A percentile compares a stretch with the other conserved stretches of the same genome.
Conservation (phyloP, 1,140 invertebrate genomes). For the Lepidurus packardi region DNA sequence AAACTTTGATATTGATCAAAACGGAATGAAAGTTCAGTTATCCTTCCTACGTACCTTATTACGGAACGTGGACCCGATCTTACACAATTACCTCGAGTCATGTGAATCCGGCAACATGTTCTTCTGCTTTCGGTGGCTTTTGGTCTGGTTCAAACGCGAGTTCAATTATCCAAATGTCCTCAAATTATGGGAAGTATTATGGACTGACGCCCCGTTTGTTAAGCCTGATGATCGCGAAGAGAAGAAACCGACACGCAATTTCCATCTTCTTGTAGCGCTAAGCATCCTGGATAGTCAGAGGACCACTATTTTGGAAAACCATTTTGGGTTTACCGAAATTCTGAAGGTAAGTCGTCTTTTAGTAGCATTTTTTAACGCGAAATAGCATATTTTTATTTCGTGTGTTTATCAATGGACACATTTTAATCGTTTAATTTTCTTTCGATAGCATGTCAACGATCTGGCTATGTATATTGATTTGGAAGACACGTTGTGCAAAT, state of each 20-base stretch:
- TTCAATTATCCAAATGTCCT: conserved; percentile 67
- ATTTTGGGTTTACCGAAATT: conserved; percentile 93
- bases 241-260: conserved; percentile 45
- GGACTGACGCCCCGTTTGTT: conserved; percentile 72
- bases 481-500: conserved; percentile 67
- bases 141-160: conserved; percentile 78
- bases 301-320: conserved; percentile 74
- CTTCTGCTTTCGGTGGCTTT: conserved; percentile 92
- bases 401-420: background rate
- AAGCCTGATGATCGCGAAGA: background rate
- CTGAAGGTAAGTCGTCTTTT: conserved; percentile 63
- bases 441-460: conserved; percentile 83
- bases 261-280: conserved; percentile 83
- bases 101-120: conserved; percentile 97
- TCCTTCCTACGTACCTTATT: conserved; percentile 75
- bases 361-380: conserved; percentile 32
- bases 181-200: conserved; percentile 72
- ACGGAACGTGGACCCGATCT: conserved; percentile 63
- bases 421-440: conserved; percentile 31
- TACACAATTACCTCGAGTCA: conserved; percentile 77
- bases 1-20: conserved; percentile 98
- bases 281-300: conserved; percentile 87
- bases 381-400: conserved; percentile 36
- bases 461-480: conserved; percentile 76
- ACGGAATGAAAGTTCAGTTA: conserved; percentile 92